Percentiles rank a stretch among this genome's conserved stretches.
Evolutionary conservation across 1,140 invertebrate species (phyloP).

Genomic region (Aphidius ervi): DNA sequence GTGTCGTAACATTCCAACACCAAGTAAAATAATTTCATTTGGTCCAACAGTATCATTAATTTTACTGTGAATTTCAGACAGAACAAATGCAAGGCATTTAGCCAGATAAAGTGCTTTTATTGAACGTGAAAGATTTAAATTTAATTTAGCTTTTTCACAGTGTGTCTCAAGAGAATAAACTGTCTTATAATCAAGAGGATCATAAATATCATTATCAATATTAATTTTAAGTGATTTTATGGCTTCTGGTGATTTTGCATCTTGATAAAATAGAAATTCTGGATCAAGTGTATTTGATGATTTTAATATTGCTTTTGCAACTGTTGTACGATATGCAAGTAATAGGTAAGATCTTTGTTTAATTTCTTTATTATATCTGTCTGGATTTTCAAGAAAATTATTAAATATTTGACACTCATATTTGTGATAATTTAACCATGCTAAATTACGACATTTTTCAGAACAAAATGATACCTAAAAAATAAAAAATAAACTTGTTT

Average conservation of each 20-base stretch:
- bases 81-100: conserved; percentile 49
- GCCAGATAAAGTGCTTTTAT: conserved; percentile 56
- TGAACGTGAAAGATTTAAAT: conserved; percentile 52
- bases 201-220: conserved; percentile 27
- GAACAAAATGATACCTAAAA: conserved; percentile 53
- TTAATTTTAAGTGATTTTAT: conserved; percentile 42
- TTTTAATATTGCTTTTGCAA: conserved; percentile 37
- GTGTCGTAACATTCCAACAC: conserved; percentile 53
- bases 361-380: conserved; percentile 24
- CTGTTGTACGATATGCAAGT: conserved; percentile 54
- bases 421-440: conserved; percentile 53
- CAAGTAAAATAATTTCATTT: conserved; percentile 39
- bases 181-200: conserved; percentile 39
- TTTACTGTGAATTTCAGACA: conserved; percentile 34
- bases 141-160: conserved; percentile 42
- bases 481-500: conserved; percentile 20
- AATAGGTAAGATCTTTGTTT: conserved; percentile 45
- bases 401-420: conserved; percentile 56
- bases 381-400: conserved; percentile 40
- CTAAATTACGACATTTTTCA: conserved; percentile 47
- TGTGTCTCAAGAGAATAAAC: conserved; percentile 51
- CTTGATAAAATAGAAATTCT: conserved; percentile 49
- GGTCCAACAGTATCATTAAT: conserved; percentile 20
- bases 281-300: conserved; percentile 26
- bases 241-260: conserved; percentile 27